Conservation (phyloP, 2,888 invertebrate genomes). For the Heteromurus nitidus region DNA sequence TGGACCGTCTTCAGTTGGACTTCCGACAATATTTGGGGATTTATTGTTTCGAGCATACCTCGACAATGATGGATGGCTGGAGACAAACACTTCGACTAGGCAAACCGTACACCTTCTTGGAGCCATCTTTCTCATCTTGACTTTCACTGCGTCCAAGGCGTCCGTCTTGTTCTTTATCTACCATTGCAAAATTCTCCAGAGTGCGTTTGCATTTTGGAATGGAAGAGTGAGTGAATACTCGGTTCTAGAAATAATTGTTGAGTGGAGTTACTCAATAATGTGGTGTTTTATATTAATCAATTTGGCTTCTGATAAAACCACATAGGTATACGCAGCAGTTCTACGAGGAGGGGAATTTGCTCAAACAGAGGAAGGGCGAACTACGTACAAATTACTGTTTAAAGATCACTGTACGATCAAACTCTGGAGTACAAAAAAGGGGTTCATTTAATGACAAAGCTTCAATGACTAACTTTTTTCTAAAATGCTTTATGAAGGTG, state of each 20-base stretch:
- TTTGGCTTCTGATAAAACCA: too few relatives aligned
- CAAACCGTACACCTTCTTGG: slow-evolving; percentile 21
- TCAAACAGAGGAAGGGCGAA: slow-evolving; percentile 51
- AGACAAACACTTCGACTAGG: neutral
- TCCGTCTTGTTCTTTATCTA: slow-evolving; percentile 60
- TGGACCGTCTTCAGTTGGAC: slow-evolving; percentile 27
- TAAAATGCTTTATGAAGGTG: too few relatives aligned
- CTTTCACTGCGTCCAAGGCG: slow-evolving; percentile 51
- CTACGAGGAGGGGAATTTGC: slow-evolving; percentile 52
- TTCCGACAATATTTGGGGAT: slow-evolving; percentile 50
- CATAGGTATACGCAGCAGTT: slow-evolving; percentile 57
- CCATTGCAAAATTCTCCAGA: slow-evolving; percentile 54
- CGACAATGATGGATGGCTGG: neutral
- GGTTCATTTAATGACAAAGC: neutral
- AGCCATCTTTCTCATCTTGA: slow-evolving; percentile 30
- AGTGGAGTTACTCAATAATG: too few relatives aligned
- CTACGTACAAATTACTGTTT: slow-evolving; percentile 45
- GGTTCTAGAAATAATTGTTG: neutral
- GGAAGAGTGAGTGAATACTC: slow-evolving; percentile 41
- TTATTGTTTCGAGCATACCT: slow-evolving; percentile 50
- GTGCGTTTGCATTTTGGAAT: slow-evolving; percentile 66
- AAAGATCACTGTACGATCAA: slow-evolving; percentile 61
- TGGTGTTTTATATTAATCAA: too few relatives aligned
- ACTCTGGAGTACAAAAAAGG: too few relatives aligned
- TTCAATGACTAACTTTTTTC: too few relatives aligned